Conservation (phyloP, 2,797 vertebrate genomes). For the Rhynchotus rufescens region DNA sequence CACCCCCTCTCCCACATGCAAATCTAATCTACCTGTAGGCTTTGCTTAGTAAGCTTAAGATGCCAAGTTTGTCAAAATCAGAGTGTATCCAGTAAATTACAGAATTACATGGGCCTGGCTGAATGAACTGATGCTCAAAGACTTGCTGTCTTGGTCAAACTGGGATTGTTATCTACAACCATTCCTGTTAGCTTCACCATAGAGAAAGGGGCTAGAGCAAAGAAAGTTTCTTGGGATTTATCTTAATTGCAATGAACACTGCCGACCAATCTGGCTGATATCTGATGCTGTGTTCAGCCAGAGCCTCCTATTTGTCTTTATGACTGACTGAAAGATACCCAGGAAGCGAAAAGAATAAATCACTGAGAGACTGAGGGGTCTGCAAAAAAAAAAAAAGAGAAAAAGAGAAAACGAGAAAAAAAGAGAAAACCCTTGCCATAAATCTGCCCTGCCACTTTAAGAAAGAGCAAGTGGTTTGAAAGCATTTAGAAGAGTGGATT, state of each 20-base stretch:
- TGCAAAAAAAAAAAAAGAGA: too few relatives aligned
- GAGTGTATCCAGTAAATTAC: neutral
- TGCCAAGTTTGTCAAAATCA: neutral
- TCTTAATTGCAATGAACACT: neutral
- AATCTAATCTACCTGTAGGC: neutral
- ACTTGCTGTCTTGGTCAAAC: neutral
- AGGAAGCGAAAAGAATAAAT: constrained; percentile 12
- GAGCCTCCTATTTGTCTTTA: neutral
- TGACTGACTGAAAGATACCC: neutral
- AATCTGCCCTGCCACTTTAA: constrained; percentile 41
- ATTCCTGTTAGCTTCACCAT: neutral
- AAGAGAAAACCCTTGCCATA: neutral
- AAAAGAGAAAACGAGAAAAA: neutral
- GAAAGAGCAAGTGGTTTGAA: neutral
- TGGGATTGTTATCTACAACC: neutral
- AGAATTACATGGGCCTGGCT: neutral
- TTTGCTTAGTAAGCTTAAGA: neutral
- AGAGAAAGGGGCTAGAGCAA: neutral
- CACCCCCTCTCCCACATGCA: neutral
- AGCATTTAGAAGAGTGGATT: neutral
- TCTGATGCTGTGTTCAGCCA: constrained; percentile 16
- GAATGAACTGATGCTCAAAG: neutral
- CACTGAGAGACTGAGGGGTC: neutral
- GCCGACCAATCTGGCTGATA: neutral
- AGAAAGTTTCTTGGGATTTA: neutral